A percentile compares a stretch with the other conserved stretches of the same genome.
These are phyloP conservation scores for Mythimna albipuncta DNA, from an alignment of 2,888 invertebrate species.

Conservation along the genomic window DNA sequence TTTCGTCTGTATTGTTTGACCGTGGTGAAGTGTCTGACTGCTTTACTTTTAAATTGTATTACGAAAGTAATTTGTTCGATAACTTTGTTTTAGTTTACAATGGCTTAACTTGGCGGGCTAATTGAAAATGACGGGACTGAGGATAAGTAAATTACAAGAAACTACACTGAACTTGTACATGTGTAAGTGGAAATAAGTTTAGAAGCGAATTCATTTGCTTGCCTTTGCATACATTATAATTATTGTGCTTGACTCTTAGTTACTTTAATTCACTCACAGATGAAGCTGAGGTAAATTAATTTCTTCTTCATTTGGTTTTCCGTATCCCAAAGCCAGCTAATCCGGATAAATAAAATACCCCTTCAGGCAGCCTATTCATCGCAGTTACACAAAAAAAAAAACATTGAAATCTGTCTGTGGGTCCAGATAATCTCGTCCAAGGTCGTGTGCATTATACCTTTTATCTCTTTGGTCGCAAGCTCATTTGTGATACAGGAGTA, in stretches of 20 bases:
- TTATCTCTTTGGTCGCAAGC: slow-evolving; percentile 53
- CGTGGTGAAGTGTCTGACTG: slow-evolving; percentile 42
- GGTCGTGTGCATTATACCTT: slow-evolving; percentile 61
- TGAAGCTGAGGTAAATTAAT: slow-evolving; percentile 33
- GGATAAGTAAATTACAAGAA: slow-evolving; percentile 40
- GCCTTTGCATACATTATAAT: slow-evolving; percentile 1
- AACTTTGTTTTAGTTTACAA: slow-evolving; percentile 54
- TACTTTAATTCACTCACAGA: slow-evolving; percentile 25
- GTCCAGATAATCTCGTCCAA: slow-evolving; percentile 64
- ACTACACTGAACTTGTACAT: slow-evolving; percentile 22
- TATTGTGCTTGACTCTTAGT: slow-evolving; percentile 12
- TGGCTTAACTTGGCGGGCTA: slow-evolving; percentile 33
- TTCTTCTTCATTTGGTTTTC: slow-evolving; percentile 28
- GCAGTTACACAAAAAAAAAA: slow-evolving; percentile 62
- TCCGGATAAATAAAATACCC: slow-evolving; percentile 56
- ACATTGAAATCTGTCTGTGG: slow-evolving; percentile 64
- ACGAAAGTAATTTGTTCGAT: slow-evolving; percentile 53
- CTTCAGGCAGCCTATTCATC: slow-evolving; percentile 52
- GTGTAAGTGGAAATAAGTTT: slow-evolving; percentile 25
- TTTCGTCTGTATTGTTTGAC: slow-evolving; percentile 43
- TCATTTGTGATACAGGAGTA: slow-evolving; percentile 57
- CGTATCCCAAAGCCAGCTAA: slow-evolving; percentile 17
- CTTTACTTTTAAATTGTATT: slow-evolving; percentile 53
- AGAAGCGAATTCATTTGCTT: slow-evolving; percentile 14
- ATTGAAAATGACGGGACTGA: slow-evolving; percentile 39